Conservation (phyloP, 2,113 vertebrate genomes). For the Thymallus thymallus region DNA sequence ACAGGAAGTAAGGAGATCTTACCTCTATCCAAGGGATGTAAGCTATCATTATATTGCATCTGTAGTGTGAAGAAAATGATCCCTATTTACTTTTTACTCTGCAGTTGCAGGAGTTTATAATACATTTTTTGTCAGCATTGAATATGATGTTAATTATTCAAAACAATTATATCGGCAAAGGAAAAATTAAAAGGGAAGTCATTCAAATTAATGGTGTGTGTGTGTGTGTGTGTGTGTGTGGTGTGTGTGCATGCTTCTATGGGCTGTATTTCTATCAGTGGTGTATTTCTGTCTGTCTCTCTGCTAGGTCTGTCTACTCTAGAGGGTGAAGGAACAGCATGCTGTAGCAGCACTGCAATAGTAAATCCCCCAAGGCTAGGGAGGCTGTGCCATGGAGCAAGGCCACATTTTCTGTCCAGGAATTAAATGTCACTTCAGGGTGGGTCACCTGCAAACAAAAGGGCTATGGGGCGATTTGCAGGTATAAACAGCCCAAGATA, state of each 20-base stretch:
- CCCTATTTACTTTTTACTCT: conserved; percentile 1
- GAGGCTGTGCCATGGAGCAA: conserved; percentile 60
- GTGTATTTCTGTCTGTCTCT: conserved; percentile 5
- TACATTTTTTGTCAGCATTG: conserved; percentile 18
- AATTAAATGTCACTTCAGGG: conserved; percentile 73
- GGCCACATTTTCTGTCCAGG: conserved; percentile 62
- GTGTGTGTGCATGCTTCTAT: neutral
- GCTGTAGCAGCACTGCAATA: conserved; percentile 60
- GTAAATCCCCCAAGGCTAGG: conserved; percentile 64
- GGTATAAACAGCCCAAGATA: conserved; percentile 73
- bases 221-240: neutral
- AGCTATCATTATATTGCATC: conserved; percentile 34
- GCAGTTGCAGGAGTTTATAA: conserved; percentile 25
- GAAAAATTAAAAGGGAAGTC: conserved; percentile 26
- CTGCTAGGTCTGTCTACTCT: conserved; percentile 33
- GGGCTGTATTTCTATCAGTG: neutral
- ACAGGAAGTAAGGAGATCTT: conserved; percentile 27
- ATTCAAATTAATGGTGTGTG: conserved; percentile 23
- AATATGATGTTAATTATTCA: conserved; percentile 13
- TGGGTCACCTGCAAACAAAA: conserved; percentile 75
- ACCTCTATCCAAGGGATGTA: conserved; percentile 12
- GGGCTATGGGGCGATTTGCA: conserved; percentile 68
- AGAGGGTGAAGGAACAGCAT: conserved; percentile 48
- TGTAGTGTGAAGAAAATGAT: conserved; percentile 21
- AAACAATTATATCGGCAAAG: conserved; percentile 22